Evolutionary conservation across 2,113 vertebrate species (phyloP).

Genomic region (Mystacornis crossleyi): DNA sequence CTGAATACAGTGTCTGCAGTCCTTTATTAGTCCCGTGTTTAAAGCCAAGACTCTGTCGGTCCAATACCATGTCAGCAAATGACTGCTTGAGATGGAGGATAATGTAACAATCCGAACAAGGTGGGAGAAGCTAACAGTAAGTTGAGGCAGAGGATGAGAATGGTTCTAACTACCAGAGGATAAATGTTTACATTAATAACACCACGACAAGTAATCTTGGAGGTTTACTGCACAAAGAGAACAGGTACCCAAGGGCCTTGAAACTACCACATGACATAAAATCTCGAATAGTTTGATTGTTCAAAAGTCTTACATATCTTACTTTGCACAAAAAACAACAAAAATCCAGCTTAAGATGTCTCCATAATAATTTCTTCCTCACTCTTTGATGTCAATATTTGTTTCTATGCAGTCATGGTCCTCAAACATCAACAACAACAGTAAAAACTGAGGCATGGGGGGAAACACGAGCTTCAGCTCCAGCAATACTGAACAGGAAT

Average conservation of each 20-base stretch:
- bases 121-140: background rate
- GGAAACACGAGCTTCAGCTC: background rate
- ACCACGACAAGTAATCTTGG: background rate
- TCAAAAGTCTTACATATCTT: background rate
- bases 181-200: background rate
- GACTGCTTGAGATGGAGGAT: background rate
- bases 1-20: background rate
- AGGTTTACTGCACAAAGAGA: background rate
- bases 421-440: background rate
- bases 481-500: background rate
- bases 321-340: background rate
- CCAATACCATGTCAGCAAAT: background rate
- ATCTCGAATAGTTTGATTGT: background rate
- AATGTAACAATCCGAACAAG: too few relatives aligned
- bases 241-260: background rate
- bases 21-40: background rate
- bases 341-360: background rate
- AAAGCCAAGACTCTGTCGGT: background rate
- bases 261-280: background rate
- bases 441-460: background rate
- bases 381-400: background rate
- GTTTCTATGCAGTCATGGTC: background rate
- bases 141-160: background rate
- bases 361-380: background rate
- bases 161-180: background rate